Base-by-base conservation (phyloP, 2,888 invertebrate species). In the Coelinius sp. region DNA sequence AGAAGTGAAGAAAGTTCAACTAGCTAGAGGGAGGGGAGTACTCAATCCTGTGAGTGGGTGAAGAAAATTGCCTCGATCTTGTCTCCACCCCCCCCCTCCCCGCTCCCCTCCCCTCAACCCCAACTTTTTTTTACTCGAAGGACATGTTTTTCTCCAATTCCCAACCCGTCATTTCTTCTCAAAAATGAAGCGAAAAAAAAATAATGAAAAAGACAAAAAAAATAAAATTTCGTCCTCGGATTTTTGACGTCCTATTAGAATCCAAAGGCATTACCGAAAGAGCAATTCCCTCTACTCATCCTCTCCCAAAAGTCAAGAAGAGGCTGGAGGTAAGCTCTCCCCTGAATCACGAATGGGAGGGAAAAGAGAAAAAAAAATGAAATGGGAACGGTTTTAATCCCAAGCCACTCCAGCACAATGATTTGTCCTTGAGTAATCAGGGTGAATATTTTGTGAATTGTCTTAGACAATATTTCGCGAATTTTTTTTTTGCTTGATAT, bases 31-130 rank as follows among this genome's bases (percentile, higher is more conserved):
- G 35, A 59, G 35, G 8, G 12, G 20, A 1, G 12, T 31, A 20
- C 25, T 25, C 27, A 56, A 56, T 56, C 25, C 56, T 6, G 59
- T 12, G 35, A 17, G 59, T 10, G 35, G 20, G 31, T 35, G 35
- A 59, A 59, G 59, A 59, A 59, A 59, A 59, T 59, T 59, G 59
- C 59, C 53, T 27, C 53, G 53, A 53, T 53, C 53, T 53, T 53
- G 24, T 53, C 53, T 53, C 27, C 10, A 8, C 24, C 52, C 20
- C 24, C 22, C 52, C 20, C 25, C 3, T n/a, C 59, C 5, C 17
- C n/a, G n/a, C n/a, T n/a, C n/a, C 52, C 20, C 25, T 3, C n/a
- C 59, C 5, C 17, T 35, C 35, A 31, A 10, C 20, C 17, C 35
- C 27, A 59, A n/a, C 20, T 59, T 8, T 59, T 35, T 27, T 20